Percentiles rank a stretch among this genome's conserved stretches.
These are phyloP conservation scores for Hypomesus transpacificus DNA, from an alignment of 2,113 vertebrate genomes.

Conservation along the genomic window DNA sequence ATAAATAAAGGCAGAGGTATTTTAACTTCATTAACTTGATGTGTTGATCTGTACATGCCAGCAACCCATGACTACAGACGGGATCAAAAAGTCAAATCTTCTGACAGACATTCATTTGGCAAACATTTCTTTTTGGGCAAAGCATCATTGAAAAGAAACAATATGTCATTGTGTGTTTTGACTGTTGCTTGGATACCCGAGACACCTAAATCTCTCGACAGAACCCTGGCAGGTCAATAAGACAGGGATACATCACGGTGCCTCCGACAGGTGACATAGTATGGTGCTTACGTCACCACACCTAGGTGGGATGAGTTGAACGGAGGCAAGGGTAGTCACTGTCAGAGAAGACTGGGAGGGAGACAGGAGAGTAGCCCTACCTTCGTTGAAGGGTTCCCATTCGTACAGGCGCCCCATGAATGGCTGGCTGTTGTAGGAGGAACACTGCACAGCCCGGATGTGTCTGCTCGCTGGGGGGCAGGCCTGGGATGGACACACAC, in stretches of 20 bases:
- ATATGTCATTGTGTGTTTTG: constrained; percentile 41
- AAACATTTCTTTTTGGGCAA: constrained; percentile 8
- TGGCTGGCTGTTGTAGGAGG: constrained; percentile 89
- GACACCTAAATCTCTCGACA: constrained; percentile 4
- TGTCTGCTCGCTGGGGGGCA: constrained; percentile 83
- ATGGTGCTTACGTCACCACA: constrained; percentile 14
- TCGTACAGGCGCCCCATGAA: constrained; percentile 96
- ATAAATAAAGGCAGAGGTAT: constrained; percentile 28
- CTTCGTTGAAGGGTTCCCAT: constrained; percentile 95
- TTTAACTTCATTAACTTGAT: constrained; percentile 30
- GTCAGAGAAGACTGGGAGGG: background rate
- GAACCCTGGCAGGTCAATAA: constrained; percentile 11
- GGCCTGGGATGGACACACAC: constrained; percentile 64
- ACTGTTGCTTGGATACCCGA: constrained; percentile 51
- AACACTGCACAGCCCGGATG: constrained; percentile 87
- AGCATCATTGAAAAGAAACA: constrained; percentile 9
- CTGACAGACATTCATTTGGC: constrained; percentile 48
- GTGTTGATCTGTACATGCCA: constrained; percentile 32
- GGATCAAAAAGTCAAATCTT: constrained; percentile 20
- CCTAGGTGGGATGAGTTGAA: background rate
- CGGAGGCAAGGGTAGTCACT: background rate
- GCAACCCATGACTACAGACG: constrained; percentile 17
- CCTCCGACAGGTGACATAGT: constrained; percentile 19
- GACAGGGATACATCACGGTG: constrained; percentile 23
- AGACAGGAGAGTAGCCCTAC: constrained; percentile 63